Evolutionary conservation across 2,113 vertebrate species (phyloP).

Genomic region (Dromiciops gliroides): DNA sequence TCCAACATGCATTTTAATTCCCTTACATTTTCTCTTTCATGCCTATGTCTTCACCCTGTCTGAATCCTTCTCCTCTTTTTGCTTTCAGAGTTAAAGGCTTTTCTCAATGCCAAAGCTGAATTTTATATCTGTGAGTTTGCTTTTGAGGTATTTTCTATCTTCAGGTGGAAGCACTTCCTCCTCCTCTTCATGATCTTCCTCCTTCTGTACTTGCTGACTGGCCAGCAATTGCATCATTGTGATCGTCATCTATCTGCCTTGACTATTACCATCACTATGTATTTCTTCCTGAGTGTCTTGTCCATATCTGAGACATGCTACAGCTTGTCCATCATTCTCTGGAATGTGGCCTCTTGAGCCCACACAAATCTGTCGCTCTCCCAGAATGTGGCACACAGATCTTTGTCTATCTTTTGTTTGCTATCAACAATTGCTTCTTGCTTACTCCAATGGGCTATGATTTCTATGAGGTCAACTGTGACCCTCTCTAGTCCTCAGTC

Average conservation of each 20-base stretch:
- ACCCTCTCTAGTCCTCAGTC: conserved; percentile 39
- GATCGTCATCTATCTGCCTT: conserved; percentile 48
- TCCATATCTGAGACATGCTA: conserved; percentile 70
- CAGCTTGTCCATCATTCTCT: conserved; percentile 59
- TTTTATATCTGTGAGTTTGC: conserved; percentile 45
- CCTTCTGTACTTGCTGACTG: conserved; percentile 61
- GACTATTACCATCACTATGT: conserved; percentile 55
- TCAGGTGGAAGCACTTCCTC: conserved; percentile 50
- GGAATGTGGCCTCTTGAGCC: conserved; percentile 56
- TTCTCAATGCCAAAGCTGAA: conserved; percentile 35
- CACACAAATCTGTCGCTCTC: conserved; percentile 8
- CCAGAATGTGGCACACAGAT: conserved; percentile 53
- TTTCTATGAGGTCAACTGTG: conserved; percentile 56
- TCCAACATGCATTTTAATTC: no score
- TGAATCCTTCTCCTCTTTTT: neutral
- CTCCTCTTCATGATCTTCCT: conserved; percentile 58
- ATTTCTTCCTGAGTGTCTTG: conserved; percentile 63
- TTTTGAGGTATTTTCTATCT: conserved; percentile 69
- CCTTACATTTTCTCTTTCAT: no score
- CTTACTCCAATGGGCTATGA: conserved; percentile 64
- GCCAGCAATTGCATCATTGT: conserved; percentile 56
- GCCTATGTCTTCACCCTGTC: no score
- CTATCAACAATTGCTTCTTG: conserved; percentile 65
- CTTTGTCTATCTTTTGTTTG: conserved; percentile 71
- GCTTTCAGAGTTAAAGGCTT: neutral